These are phyloP conservation scores for Ctena decussata DNA, from an alignment of 2,888 invertebrate species.

Conservation along the genomic window DNA sequence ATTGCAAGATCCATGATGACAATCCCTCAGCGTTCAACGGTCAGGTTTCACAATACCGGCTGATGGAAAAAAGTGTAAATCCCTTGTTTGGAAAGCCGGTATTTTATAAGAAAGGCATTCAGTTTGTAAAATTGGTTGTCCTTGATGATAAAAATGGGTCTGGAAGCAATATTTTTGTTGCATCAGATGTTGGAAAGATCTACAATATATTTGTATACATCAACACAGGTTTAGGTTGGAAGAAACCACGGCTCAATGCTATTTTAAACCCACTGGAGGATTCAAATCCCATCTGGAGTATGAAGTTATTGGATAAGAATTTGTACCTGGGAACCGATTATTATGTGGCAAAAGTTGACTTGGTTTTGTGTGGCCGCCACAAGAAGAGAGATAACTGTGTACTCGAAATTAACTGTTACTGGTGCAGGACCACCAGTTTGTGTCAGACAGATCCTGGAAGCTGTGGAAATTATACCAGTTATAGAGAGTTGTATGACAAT, in stretches of 20 bases:
- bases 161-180: constrained; percentile 55
- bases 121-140: constrained; percentile 74
- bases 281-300: constrained; percentile 35
- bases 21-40: too few species aligned
- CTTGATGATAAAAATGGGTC: not conserved
- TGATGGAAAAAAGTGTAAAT: constrained; percentile 75
- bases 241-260: not conserved
- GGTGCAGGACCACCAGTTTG: too few species aligned
- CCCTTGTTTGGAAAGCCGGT: constrained; percentile 75
- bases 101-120: constrained; percentile 73
- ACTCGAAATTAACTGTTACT: too few species aligned
- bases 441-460: too few species aligned
- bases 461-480: too few species aligned
- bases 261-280: constrained; percentile 29
- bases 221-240: not conserved
- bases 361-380: too few species aligned
- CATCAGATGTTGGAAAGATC: constrained; percentile 14
- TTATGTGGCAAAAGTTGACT: too few species aligned
- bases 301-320: constrained; percentile 39
- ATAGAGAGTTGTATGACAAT: too few species aligned
- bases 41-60: too few species aligned
- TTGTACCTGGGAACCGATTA: too few species aligned
- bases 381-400: too few species aligned
- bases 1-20: too few species aligned
- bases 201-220: not conserved